Base-by-base conservation (phyloP, 1,140 invertebrate species). In the Zaprionus ornatus region DNA sequence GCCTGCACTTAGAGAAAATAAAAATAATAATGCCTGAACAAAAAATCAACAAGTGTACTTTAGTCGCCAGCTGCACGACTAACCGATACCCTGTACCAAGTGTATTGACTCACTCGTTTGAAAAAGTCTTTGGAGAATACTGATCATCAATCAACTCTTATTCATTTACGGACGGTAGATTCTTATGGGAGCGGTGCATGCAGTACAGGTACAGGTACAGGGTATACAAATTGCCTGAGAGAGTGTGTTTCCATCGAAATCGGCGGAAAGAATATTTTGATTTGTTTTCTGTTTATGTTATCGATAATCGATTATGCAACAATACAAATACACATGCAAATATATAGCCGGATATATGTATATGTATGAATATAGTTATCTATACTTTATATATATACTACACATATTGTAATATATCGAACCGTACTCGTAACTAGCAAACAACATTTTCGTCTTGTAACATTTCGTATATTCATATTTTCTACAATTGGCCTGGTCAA, bases 301-400 rank as follows among this genome's bases (percentile, higher is more conserved):
- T 79, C 50, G 74, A 40, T 29, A 7, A 45, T 79, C 50, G 74
- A 45, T 61, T 80, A 84, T 77, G 21, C 45, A 80, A 77, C 77
- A 80, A 85, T 85, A 69, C 66, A 82, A 69, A 74, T 65, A 56
- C 81, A 82, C 40, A 77, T 80, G 29, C 59, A 59, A 35, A 68
- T 82, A 73, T 52, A 63, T 40, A 35, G 63, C 5, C 15, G 35
- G 48, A 45, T 62, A 27, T 61, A 52, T 63, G 29, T 73, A 32
- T 56, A 48, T 59, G 48, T 57, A 65, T 57, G 37, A 63, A 32
- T 63, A 42, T 56, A n/a, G 29, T 32, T 40, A 67, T 81, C 40
- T 63, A 60, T 75, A 62, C 59, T 57, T 40, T 40, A 23, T 74
- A 56, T 74, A 56, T 62, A 50, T 68, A 45, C 40, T n/a, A 45